A percentile compares a stretch with the other conserved stretches of the same genome.
Evolutionary conservation across 2,797 vertebrate species (phyloP).

Genomic region (Leuciscus waleckii): DNA sequence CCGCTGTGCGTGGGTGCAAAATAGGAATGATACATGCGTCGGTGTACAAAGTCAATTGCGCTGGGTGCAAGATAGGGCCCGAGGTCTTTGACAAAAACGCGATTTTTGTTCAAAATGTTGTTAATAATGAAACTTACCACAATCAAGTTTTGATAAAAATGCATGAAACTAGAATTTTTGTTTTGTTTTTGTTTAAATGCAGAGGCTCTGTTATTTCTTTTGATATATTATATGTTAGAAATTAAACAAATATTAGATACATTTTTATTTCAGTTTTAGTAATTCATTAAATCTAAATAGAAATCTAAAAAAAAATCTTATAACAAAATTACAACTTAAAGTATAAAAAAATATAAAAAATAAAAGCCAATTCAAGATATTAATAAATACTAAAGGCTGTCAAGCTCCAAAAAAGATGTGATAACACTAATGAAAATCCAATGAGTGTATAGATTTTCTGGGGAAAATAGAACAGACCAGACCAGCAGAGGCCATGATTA

Average conservation of each 20-base stretch:
- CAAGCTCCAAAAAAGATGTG: neutral
- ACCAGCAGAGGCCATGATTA: constrained; percentile 10
- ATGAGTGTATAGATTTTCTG: neutral
- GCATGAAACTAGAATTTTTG: too few relatives aligned
- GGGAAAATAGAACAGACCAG: neutral
- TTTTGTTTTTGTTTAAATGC: too few relatives aligned
- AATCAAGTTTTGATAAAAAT: too few relatives aligned
- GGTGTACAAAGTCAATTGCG: too few relatives aligned
- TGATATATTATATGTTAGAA: neutral
- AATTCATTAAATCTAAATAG: neutral
- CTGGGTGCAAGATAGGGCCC: too few relatives aligned
- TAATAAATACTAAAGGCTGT: neutral
- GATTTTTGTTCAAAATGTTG: too few relatives aligned
- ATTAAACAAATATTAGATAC: neutral
- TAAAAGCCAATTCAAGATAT: neutral
- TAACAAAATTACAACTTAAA: neutral
- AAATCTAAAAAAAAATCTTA: neutral
- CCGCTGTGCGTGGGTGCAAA: too few relatives aligned
- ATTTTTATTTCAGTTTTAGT: too few relatives aligned
- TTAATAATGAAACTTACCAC: neutral
- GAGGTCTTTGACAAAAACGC: too few relatives aligned
- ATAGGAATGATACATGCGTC: too few relatives aligned
- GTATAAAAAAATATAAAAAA: neutral
- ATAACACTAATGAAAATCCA: neutral
- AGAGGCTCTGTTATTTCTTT: too few relatives aligned